phyloP scores from a whole-genome alignment of 2,113 vertebrate species.

The Egretta garzetta region DNA sequence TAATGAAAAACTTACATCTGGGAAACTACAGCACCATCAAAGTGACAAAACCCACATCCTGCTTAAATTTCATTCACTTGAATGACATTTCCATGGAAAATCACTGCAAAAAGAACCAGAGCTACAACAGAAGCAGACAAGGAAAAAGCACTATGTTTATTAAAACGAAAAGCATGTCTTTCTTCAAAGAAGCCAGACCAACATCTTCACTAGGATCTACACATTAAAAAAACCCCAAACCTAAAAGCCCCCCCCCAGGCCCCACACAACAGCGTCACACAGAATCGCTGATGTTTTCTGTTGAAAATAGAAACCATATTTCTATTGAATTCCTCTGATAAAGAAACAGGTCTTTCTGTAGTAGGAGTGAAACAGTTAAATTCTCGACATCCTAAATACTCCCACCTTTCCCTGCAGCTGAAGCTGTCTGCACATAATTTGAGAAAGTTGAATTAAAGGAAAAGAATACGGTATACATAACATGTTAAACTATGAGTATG shows the following conservation, averaged over 20 bases:
- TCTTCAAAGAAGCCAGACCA: not conserved
- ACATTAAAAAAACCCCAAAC: not conserved
- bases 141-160: not conserved
- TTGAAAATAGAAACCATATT: not conserved
- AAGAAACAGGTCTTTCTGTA: not conserved
- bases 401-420: slow-evolving; percentile 41
- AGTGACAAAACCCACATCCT: slow-evolving; percentile 51
- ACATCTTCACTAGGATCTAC: not conserved
- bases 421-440: slow-evolving; percentile 54
- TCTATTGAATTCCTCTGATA: not conserved
- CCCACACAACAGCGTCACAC: not conserved
- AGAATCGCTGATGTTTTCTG: not conserved
- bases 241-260: too few relatives aligned
- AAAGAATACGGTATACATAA: slow-evolving; percentile 49
- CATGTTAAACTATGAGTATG: slow-evolving; percentile 64
- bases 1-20: slow-evolving; percentile 43
- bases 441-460: slow-evolving; percentile 41
- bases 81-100: slow-evolving; percentile 48
- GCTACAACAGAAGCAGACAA: slow-evolving; percentile 7
- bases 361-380: slow-evolving; percentile 46
- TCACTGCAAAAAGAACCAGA: not conserved
- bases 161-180: not conserved
- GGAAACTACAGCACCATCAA: slow-evolving; percentile 3
- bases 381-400: not conserved
- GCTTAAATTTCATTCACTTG: slow-evolving; percentile 12